These are phyloP conservation scores for Meloidogyne chitwoodi DNA, from an alignment of 1,140 invertebrate species.

Conservation along the genomic window DNA sequence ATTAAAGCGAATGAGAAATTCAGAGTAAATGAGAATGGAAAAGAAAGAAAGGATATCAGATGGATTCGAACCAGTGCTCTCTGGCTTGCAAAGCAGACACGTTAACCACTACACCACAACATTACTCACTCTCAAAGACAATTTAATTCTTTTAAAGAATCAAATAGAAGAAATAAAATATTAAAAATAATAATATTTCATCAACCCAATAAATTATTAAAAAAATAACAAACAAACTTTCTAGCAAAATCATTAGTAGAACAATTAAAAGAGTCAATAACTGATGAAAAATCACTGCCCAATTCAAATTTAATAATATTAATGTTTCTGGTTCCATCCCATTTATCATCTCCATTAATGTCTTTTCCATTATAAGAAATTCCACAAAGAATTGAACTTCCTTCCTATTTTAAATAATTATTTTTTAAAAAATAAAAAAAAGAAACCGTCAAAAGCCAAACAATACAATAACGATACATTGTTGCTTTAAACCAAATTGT, in stretches of 20 bases:
- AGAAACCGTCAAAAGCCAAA: slow-evolving; percentile 51
- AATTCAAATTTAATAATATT: slow-evolving; percentile 60
- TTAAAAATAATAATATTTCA: too few species aligned
- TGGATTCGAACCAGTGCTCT: too few species aligned
- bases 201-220: background rate
- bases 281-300: slow-evolving; percentile 54
- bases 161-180: too few species aligned
- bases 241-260: slow-evolving; percentile 64
- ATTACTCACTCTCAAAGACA: too few species aligned
- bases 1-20: too few species aligned
- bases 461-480: slow-evolving; percentile 55
- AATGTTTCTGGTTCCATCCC: slow-evolving; percentile 62
- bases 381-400: slow-evolving; percentile 62
- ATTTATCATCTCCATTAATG: slow-evolving; percentile 58
- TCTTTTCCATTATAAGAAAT: slow-evolving; percentile 63
- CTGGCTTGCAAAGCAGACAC: too few species aligned
- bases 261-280: slow-evolving; percentile 62
- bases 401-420: too few species aligned
- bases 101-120: too few species aligned
- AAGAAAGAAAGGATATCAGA: too few species aligned
- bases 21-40: too few species aligned
- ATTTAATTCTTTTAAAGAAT: too few species aligned
- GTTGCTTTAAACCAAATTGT: slow-evolving; percentile 62
- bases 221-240: slow-evolving; percentile 52
- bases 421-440: background rate